Percentiles rank a stretch among this genome's conserved stretches.
Evolutionary conservation across 2,888 invertebrate species (phyloP).

Genomic region (Caenorhabditis angaria): DNA sequence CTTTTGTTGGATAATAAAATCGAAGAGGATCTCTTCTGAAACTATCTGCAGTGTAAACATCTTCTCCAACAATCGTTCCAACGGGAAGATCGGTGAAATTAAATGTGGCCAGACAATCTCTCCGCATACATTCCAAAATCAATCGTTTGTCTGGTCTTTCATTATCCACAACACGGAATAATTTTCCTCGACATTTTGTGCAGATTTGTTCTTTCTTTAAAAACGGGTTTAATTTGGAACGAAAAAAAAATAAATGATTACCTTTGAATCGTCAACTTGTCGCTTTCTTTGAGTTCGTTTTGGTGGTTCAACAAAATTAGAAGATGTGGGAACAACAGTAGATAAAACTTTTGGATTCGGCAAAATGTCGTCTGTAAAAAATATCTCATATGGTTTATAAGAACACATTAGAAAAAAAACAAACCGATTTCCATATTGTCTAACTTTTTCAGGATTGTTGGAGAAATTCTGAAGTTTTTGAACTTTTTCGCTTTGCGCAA

Average conservation of each 20-base stretch:
- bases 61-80: slow-evolving; percentile 33
- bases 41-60: neutral
- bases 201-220: slow-evolving; percentile 14
- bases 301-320: neutral
- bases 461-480: slow-evolving; percentile 14
- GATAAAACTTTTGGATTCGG: neutral
- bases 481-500: neutral
- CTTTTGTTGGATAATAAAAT: neutral
- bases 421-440: slow-evolving; percentile 14
- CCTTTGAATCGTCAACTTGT: neutral
- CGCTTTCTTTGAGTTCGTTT: neutral
- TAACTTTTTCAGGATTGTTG: slow-evolving; percentile 16
- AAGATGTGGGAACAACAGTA: neutral
- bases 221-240: neutral
- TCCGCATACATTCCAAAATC: slow-evolving; percentile 32
- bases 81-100: slow-evolving; percentile 20
- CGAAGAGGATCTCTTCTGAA: neutral
- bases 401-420: neutral
- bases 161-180: slow-evolving; percentile 24
- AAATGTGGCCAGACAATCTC: slow-evolving; percentile 26
- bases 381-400: neutral
- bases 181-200: slow-evolving; percentile 15
- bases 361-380: neutral
- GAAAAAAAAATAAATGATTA: neutral
- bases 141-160: slow-evolving; percentile 5